Base-by-base conservation (phyloP, 2,888 invertebrate genomes). In the Polyploca ridens region DNA sequence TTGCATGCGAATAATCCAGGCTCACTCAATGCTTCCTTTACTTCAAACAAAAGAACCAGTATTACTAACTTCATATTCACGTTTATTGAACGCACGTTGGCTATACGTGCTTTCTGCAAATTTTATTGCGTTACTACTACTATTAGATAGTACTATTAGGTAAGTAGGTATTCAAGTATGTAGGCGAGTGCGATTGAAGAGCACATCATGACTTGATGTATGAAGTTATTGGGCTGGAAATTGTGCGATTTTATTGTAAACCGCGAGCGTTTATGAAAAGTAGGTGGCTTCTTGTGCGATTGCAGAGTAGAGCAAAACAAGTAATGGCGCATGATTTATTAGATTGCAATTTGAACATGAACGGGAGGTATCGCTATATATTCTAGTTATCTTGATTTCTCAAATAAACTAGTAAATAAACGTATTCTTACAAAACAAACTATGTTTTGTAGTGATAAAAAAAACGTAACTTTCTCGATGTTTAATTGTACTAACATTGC, bases 1-100 rank as follows among this genome's bases (percentile, higher is more conserved):
- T 77, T 79, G 79, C 81, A 87, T 88, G 84, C 82, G 81, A 81
- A 88, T 84, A 76, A 78, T 79, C 78, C 71, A 68, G 69, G 65
- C 70, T 70, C 71, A 72, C 70, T 70, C 71, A 72, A 70, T 73
- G 63, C 61, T 41, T 61, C 41, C 41, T 61, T 44, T 61, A 19
- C 19, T 54, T 1, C 7, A 4, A 54, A 46, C 46, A n/a, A 46
- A n/a, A n/a, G 46, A n/a, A n/a, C 10, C 13, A 14, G 13, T 5
- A 3, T 14, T 14, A 44, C 14, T 14, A 49, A 49, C 16, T 49
- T n/a, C 16, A 49, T 16, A 49, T 49, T 49, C 44, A 49, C n/a
- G 7, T 19, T 54, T 54, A 54, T 19, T 54, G 19, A 54, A 3
- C 3, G 19, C 54, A 54, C 54, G 16, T 54, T 1, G 10, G 1